phyloP scores from a whole-genome alignment of 2,113 vertebrate species.

The Passer domesticus region DNA sequence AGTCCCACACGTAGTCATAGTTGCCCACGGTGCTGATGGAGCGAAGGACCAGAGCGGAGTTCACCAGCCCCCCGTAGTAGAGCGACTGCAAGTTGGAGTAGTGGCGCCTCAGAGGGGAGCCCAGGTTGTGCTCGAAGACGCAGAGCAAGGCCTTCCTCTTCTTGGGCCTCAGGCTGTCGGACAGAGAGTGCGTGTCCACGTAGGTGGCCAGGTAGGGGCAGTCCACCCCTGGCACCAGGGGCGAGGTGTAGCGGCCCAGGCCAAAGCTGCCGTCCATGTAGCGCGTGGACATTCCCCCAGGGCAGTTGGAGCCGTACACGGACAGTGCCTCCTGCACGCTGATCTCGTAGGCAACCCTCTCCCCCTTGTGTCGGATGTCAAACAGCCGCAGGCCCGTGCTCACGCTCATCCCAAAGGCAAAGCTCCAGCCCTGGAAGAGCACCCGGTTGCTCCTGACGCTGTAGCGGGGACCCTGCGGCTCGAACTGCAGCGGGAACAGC shows the following conservation, averaged over 20 bases:
- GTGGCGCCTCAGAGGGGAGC: slow-evolving; percentile 86
- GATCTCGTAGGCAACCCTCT: slow-evolving; percentile 85
- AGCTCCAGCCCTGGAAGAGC: slow-evolving; percentile 82
- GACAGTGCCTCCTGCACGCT: slow-evolving; percentile 89
- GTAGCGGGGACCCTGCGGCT: slow-evolving; percentile 80
- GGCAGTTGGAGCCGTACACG: slow-evolving; percentile 83
- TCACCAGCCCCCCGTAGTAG: slow-evolving; percentile 82
- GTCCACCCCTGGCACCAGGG: slow-evolving; percentile 84
- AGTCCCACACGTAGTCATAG: slow-evolving; percentile 89
- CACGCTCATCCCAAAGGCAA: slow-evolving; percentile 84
- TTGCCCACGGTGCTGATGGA: slow-evolving; percentile 84
- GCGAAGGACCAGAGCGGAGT: slow-evolving; percentile 82
- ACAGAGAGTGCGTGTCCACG: neutral
- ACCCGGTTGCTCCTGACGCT: slow-evolving; percentile 79
- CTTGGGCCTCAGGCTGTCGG: neutral
- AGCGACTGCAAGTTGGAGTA: slow-evolving; percentile 78
- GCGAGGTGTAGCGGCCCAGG: slow-evolving; percentile 81
- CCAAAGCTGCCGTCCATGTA: slow-evolving; percentile 87
- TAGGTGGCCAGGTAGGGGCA: slow-evolving; percentile 76
- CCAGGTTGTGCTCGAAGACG: slow-evolving; percentile 88
- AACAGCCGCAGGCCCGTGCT: slow-evolving; percentile 83
- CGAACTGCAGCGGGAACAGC: slow-evolving; percentile 74
- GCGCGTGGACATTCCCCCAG: slow-evolving; percentile 80
- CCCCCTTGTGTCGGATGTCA: slow-evolving; percentile 78
- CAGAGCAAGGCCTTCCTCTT: slow-evolving; percentile 66